phyloP scores from a whole-genome alignment of 2,797 vertebrate genomes.

The Hemibagrus guttatus region DNA sequence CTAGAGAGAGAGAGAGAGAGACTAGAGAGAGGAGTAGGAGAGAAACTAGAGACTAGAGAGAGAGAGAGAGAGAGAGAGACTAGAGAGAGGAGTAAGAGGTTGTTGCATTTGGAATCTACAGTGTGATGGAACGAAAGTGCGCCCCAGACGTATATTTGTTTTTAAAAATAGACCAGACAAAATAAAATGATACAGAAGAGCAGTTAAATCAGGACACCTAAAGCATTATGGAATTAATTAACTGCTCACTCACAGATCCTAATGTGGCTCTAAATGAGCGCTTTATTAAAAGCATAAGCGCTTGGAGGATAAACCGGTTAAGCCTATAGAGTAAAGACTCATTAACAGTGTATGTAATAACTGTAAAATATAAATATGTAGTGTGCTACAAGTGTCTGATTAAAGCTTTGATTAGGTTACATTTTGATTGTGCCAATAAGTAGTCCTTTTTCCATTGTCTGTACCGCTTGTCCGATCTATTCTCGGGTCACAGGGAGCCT shows the following conservation, averaged over 20 bases:
- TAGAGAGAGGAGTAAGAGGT: no score
- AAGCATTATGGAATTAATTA: neutral
- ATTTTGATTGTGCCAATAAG: neutral
- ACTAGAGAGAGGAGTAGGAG: no score
- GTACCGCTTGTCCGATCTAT: no score
- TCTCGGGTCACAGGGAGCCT: no score
- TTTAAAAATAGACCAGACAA: neutral
- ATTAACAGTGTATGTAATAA: neutral
- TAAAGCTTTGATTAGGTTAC: neutral
- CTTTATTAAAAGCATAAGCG: neutral
- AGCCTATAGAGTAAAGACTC: neutral
- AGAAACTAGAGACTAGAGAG: no score
- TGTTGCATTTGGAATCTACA: no score
- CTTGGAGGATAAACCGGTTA: neutral
- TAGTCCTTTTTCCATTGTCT: neutral
- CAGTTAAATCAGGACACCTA: neutral
- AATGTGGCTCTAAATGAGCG: neutral
- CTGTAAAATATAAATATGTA: neutral
- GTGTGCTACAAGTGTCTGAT: neutral
- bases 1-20: no score
- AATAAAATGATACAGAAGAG: neutral
- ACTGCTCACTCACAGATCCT: neutral
- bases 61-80: no score
- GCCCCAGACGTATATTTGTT: neutral
- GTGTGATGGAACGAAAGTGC: no score